Base-by-base conservation (phyloP, 2,888 invertebrate species). In the Rutpela maculata region DNA sequence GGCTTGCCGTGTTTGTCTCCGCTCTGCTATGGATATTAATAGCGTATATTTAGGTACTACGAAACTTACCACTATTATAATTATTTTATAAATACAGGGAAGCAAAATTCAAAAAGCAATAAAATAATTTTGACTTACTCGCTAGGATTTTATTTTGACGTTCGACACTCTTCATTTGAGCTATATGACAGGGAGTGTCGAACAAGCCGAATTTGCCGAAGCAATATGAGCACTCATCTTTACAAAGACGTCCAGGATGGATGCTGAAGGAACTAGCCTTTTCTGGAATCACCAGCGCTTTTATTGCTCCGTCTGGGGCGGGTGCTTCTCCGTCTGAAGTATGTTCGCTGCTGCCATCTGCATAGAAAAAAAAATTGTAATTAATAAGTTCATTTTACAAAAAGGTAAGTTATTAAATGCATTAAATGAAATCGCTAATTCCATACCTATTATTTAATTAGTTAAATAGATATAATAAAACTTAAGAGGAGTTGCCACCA, bases 211-310 rank as follows among this genome's bases (percentile, higher is more conserved):
- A 97, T 89, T 96, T 96, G 11, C 96, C 96, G 75, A 95, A 95
- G 86, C 97, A 97, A 88, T 96, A 96, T 86, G 94, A 95, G 87
- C 97, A 97, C 85, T 96, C 96, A 89, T 96, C 96, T 88, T 94
- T 94, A 87, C 96, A 97, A 69, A 96, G 89, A 11, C 96, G 90
- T 0, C 94, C 96, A 0, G 96, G 96, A 90, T 96, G 96, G 84
- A 96, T 95, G 85, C 95, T 95, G 89, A 96, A 96, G 0, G 96
- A 96, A 10, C 96, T 95, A 0, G 96, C 96, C 89, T 96, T 96
- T 90, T 97, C 96, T 0, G 96, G 96, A 83, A 97, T 96, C 75
- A 96, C 95, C 85, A 96, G 92, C 83, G 92, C 92, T 74, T 93
- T 91, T 75, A 83, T 83, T 84, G 93, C 91, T 0, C 88, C 87